phyloP scores from a whole-genome alignment of 2,888 invertebrate genomes.

The Caenorhabditis doughertyi region DNA sequence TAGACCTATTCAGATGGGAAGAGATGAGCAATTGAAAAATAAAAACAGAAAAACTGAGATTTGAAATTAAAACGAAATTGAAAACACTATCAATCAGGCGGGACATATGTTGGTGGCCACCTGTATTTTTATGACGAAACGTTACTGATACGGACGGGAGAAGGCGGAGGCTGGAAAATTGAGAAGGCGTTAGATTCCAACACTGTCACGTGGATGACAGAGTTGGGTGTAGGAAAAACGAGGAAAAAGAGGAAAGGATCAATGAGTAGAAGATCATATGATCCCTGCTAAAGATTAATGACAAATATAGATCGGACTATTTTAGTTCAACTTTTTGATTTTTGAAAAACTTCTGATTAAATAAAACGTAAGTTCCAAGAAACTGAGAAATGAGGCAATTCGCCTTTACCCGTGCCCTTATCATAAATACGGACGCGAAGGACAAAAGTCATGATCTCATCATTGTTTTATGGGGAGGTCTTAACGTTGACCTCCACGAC shows the following conservation, averaged over 20 bases:
- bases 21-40: neutral
- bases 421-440: neutral
- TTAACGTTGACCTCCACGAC: constrained; percentile 16
- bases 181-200: constrained; percentile 41
- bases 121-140: constrained; percentile 29
- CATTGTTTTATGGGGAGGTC: neutral
- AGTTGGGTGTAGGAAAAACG: constrained; percentile 36
- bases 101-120: constrained; percentile 27
- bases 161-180: constrained; percentile 47
- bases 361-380: too few species aligned
- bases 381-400: too few species aligned
- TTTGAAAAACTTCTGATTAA: too few species aligned
- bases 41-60: constrained; percentile 7
- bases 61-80: constrained; percentile 18
- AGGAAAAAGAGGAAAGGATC: constrained; percentile 48
- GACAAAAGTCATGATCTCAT: constrained; percentile 1
- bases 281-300: neutral
- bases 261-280: constrained; percentile 45
- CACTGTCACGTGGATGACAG: constrained; percentile 42
- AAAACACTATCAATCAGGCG: constrained; percentile 60
- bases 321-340: neutral
- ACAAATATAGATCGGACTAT: neutral
- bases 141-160: constrained; percentile 37
- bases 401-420: too few species aligned
- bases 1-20: neutral